Evolutionary conservation across 2,797 vertebrate genomes (phyloP), one percentile per base, ranked within the genome.

Genomic region (Huso huso): DNA sequence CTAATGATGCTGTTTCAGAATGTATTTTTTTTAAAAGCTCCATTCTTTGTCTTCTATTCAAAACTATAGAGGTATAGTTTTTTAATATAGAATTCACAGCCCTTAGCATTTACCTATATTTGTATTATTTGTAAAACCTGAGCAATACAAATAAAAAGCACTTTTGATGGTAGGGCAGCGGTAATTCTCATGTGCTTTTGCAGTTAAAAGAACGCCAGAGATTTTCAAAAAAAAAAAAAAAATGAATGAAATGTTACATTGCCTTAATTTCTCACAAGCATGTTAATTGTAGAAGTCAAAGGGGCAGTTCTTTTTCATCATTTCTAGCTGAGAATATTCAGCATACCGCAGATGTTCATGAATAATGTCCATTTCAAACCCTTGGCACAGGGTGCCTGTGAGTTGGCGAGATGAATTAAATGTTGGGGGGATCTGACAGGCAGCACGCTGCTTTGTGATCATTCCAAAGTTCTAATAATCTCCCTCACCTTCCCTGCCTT

Each of bases 391-490:
- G 81, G 73, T 68, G 73, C 80, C 72, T 80, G 83, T 75, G 84
- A 85, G 84, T 84, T 89, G 90, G 91, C 87, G 90, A 98, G 95
- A 97, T 96, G 94, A 97, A 96, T 97, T 93, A 95, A 94, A 93
- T 89, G 92, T 91, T 95, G 93, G 94, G 92, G 93, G 94, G 94
- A 96, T 97, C 93, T 96, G 96, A 97, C 95, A 96, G 94, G 92
- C 93, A 89, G 93, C 89, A 91, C 93, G 87, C 91, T 93, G 95
- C 95, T 96, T 97, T 98, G 95, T 98, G 96, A 98, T 97, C 96
- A 97, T 97, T 95, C 94, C 94, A 97, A 96, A 96, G 91, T 95
- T 95, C 95, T 94, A 96, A 97, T 97, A 96, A 97, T 96, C 94
- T 95, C 95, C 93, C 95, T 97, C 94, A 96, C 95, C 95, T 97